Evolutionary conservation across 37 sponge, comb jelly and placozoan genomes (phyloP).

Genomic region (Spongia lamella): DNA sequence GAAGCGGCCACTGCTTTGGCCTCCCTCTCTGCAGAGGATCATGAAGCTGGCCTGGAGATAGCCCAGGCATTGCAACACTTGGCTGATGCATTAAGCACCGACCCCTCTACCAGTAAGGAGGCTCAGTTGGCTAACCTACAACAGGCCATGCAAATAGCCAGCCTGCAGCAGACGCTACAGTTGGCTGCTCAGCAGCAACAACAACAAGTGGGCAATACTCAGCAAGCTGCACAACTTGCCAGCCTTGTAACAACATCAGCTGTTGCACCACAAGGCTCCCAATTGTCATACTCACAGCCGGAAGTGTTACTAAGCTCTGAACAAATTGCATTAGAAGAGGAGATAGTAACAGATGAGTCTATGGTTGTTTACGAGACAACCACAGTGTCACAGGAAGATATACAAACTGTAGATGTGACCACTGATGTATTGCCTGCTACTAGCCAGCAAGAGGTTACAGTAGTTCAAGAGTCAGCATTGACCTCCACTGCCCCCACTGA

Average conservation of each 20-base stretch:
- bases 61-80: constrained; percentile 69
- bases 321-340: constrained; percentile 63
- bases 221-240: background rate
- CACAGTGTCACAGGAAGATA: too few species aligned
- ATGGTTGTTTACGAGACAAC: constrained; percentile 60
- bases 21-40: constrained; percentile 68
- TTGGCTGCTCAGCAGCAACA: background rate
- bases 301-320: constrained; percentile 38
- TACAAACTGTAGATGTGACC: too few species aligned
- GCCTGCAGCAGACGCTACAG: constrained; percentile 27
- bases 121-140: background rate
- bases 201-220: too few species aligned
- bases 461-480: too few species aligned
- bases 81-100: constrained; percentile 67
- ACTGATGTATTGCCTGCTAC: too few species aligned
- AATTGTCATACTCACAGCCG: background rate
- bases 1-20: constrained; percentile 74
- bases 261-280: constrained; percentile 21
- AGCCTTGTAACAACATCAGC: background rate
- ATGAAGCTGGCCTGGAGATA: constrained; percentile 64
- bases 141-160: constrained; percentile 57
- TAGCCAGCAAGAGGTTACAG: too few species aligned
- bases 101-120: background rate
- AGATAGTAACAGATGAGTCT: constrained; percentile 68
- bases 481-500: too few species aligned